Percentiles rank a stretch among this genome's conserved stretches.
These are phyloP conservation scores for Aphelocoma coerulescens DNA, from an alignment of 2,113 vertebrate species.

Conservation along the genomic window DNA sequence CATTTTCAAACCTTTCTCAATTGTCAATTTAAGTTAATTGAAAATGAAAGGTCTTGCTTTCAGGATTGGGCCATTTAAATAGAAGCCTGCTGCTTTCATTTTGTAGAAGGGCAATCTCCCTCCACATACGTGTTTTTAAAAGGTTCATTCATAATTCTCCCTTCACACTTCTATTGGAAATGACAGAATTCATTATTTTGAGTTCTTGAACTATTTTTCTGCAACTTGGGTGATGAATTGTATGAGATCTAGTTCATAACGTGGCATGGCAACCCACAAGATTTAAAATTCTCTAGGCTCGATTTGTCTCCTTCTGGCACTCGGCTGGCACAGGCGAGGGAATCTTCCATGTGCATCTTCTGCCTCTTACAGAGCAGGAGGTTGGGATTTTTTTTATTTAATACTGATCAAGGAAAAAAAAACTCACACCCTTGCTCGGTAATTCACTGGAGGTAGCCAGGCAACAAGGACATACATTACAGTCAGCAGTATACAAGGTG, in stretches of 20 bases:
- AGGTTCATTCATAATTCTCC: conserved; percentile 75
- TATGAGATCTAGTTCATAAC: conserved; percentile 62
- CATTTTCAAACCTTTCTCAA: conserved; percentile 71
- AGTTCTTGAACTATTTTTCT: conserved; percentile 70
- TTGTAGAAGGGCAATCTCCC: conserved; percentile 70
- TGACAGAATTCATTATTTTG: conserved; percentile 75
- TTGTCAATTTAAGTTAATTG: conserved; percentile 74
- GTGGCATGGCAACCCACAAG: conserved; percentile 39
- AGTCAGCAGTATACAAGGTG: background rate
- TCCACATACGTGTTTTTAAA: conserved; percentile 70
- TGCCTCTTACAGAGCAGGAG: background rate
- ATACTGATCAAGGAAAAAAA: background rate
- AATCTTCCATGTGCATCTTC: conserved; percentile 5
- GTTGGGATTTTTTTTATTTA: conserved; percentile 27
- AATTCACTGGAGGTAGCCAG: conserved; percentile 46
- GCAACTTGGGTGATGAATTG: conserved; percentile 69
- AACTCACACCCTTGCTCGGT: background rate
- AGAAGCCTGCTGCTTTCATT: conserved; percentile 69
- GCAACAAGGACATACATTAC: conserved; percentile 26
- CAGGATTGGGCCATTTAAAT: conserved; percentile 69
- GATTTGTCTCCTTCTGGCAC: conserved; percentile 25
- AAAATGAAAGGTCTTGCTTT: conserved; percentile 71
- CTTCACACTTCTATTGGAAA: conserved; percentile 72
- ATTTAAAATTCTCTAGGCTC: conserved; percentile 55
- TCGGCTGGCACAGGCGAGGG: background rate